Evolutionary conservation across 2,888 invertebrate species (phyloP).

Genomic region (Nephrotoma appendiculata): DNA sequence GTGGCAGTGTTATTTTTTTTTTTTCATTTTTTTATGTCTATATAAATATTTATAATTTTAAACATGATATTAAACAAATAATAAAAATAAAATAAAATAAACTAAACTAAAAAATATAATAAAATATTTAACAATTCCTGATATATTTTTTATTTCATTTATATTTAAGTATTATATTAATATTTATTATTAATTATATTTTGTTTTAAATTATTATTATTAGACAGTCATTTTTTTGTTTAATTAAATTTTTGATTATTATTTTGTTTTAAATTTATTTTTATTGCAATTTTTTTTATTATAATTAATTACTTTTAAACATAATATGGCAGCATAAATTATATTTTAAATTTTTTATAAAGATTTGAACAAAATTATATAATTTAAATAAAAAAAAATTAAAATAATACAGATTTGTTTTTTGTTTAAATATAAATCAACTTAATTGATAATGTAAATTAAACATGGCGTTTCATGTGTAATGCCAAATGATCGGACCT

Average conservation of each 20-base stretch:
- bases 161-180: not conserved
- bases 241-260: not conserved
- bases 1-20: not conserved
- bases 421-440: constrained; percentile 15
- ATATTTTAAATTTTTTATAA: not conserved
- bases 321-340: not conserved
- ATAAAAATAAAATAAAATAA: not conserved
- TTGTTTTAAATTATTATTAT: not conserved
- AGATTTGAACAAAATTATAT: not conserved
- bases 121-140: not conserved
- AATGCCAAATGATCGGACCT: constrained; percentile 92
- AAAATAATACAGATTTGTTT: not conserved
- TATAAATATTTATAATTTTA: not conserved
- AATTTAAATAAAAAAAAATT: not conserved
- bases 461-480: constrained; percentile 85
- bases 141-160: not conserved
- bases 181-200: not conserved
- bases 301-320: not conserved
- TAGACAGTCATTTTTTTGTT: not conserved
- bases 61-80: not conserved
- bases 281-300: not conserved
- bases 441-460: constrained; percentile 17
- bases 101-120: not conserved
- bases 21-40: not conserved
- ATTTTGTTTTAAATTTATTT: not conserved